Conservation (phyloP, 2,113 vertebrate genomes). For the Gallinago media region DNA sequence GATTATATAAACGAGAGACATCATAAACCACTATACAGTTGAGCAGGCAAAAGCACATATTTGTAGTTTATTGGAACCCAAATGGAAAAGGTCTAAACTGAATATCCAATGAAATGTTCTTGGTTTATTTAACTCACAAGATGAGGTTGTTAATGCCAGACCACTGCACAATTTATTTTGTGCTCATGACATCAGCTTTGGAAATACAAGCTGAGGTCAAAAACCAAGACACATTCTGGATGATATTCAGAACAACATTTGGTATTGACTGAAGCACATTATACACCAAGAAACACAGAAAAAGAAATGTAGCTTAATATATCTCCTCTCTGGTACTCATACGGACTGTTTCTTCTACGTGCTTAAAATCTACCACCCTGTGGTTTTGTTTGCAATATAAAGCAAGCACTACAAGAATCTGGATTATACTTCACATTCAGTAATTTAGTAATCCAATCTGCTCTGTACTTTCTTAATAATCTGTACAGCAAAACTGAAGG, state of each 20-base stretch:
- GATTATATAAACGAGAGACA: neutral
- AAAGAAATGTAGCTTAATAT: neutral
- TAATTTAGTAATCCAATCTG: neutral
- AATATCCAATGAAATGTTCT: neutral
- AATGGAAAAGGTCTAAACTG: neutral
- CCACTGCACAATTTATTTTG: neutral
- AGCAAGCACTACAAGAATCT: neutral
- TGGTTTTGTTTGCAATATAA: neutral
- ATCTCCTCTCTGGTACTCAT: neutral
- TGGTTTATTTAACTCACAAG: constrained; percentile 19
- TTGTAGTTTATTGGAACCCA: neutral
- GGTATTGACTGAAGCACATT: neutral
- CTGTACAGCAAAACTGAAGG: neutral
- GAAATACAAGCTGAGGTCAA: neutral
- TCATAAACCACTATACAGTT: neutral
- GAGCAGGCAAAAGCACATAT: neutral
- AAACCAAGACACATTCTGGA: neutral
- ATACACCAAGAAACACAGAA: neutral
- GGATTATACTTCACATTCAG: neutral
- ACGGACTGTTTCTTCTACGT: neutral
- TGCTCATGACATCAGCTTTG: neutral
- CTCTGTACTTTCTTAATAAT: neutral
- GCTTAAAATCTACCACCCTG: neutral
- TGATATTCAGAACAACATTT: neutral
- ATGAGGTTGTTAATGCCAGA: neutral